A percentile compares a stretch with the other conserved stretches of the same genome.
Conservation (phyloP, 2,888 invertebrate genomes). For the Eledone cirrhosa region DNA sequence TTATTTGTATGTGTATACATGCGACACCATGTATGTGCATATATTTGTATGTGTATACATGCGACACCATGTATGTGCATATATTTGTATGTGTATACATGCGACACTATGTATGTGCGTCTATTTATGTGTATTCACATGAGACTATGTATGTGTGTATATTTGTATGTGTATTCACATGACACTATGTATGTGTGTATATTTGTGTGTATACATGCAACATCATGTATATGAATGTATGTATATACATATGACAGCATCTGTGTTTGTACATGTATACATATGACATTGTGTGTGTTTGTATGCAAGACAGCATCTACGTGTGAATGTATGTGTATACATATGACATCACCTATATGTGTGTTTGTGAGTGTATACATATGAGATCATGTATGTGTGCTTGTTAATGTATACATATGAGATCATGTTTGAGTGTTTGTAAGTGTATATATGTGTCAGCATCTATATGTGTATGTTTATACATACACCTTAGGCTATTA, state of each 20-base stretch:
- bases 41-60: not conserved
- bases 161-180: not conserved
- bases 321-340: not conserved
- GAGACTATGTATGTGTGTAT: not conserved
- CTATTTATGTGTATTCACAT: not conserved
- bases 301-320: not conserved
- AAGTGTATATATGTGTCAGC: not conserved
- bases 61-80: not conserved
- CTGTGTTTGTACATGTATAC: not conserved
- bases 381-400: not conserved
- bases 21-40: not conserved
- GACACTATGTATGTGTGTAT: not conserved
- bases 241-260: not conserved
- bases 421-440: not conserved
- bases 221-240: not conserved
- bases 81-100: not conserved
- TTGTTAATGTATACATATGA: not conserved
- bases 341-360: not conserved
- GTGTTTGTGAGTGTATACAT: not conserved
- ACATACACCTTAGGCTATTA: not conserved
- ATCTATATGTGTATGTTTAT: not conserved
- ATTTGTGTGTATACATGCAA: not conserved
- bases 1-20: not conserved
- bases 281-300: not conserved
- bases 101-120: not conserved